Evolutionary conservation across 2,888 invertebrate species (phyloP).

Genomic region (Orchesellides sinensis): DNA sequence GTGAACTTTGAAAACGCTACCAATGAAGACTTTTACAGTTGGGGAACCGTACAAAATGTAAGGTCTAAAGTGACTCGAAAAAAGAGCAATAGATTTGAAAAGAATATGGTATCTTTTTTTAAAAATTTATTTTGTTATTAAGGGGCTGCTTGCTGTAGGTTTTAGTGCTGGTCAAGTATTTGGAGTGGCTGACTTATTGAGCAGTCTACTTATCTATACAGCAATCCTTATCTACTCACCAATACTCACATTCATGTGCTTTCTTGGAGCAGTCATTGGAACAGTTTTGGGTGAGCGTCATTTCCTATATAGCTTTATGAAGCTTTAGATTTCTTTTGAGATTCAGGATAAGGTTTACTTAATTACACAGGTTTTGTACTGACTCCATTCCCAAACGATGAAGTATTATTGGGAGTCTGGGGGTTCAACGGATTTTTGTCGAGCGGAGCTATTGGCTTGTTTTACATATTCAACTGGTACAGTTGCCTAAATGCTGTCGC

Average conservation of each 20-base stretch:
- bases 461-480: conserved; percentile 77
- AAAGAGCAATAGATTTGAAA: neutral
- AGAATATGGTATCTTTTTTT: no score
- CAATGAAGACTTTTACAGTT: conserved; percentile 1
- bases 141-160: no score
- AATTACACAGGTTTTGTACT: conserved; percentile 7
- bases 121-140: no score
- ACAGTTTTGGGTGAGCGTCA: conserved; percentile 14
- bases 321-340: neutral
- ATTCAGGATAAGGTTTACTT: neutral
- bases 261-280: conserved; percentile 16
- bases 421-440: conserved; percentile 78
- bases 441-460: conserved; percentile 77
- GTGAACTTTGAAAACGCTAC: neutral
- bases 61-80: no score
- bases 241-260: conserved; percentile 25
- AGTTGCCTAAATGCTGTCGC: conserved; percentile 75
- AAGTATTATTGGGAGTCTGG: conserved; percentile 77
- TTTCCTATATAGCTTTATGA: neutral
- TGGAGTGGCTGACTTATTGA: conserved; percentile 76
- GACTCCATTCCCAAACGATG: conserved; percentile 58
- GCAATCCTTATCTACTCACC: conserved; percentile 78
- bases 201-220: conserved; percentile 77
- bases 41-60: conserved; percentile 30
- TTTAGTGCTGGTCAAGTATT: conserved; percentile 77